A percentile compares a stretch with the other conserved stretches of the same genome.
These are phyloP conservation scores for Ethmia dodecea DNA, from an alignment of 2,888 invertebrate species.

Conservation along the genomic window DNA sequence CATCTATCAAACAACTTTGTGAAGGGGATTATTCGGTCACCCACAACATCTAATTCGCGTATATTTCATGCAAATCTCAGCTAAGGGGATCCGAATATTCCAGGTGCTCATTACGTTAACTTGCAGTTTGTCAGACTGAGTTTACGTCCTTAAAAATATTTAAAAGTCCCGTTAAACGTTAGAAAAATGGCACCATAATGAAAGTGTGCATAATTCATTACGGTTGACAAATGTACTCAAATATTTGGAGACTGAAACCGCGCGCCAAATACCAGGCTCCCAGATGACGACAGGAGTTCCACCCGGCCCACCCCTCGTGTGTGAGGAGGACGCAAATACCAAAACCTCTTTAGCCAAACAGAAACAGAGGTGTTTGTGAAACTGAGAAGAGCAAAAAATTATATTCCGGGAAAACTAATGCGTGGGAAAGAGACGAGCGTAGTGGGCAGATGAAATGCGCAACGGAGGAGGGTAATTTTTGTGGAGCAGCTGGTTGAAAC, in stretches of 20 bases:
- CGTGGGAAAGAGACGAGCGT: slow-evolving; percentile 25
- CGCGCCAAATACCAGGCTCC: slow-evolving; percentile 21
- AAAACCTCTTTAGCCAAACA: slow-evolving; percentile 18
- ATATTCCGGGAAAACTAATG: slow-evolving; percentile 15
- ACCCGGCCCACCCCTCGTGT: slow-evolving; percentile 17
- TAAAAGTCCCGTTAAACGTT: not conserved
- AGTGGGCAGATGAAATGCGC: slow-evolving; percentile 32
- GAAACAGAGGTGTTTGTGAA: slow-evolving; percentile 17
- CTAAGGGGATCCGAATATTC: too few species aligned
- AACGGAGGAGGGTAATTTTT: slow-evolving; percentile 34
- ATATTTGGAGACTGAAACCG: slow-evolving; percentile 23
- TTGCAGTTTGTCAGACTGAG: too few species aligned
- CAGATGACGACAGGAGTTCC: slow-evolving; percentile 16
- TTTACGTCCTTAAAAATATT: not conserved
- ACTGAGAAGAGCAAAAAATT: slow-evolving; percentile 14
- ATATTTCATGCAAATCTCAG: slow-evolving; percentile 28
- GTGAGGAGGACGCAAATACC: slow-evolving; percentile 18
- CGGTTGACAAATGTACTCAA: slow-evolving; percentile 22
- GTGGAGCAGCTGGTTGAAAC: slow-evolving; percentile 37
- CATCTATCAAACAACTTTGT: slow-evolving; percentile 38
- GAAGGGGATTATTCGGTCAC: slow-evolving; percentile 29
- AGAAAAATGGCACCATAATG: not conserved
- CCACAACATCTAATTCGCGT: slow-evolving; percentile 15
- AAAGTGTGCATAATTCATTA: slow-evolving; percentile 14
- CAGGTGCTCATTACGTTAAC: too few species aligned